Base-by-base conservation (phyloP, 2,113 vertebrate species). In the Craseonycteris thonglongyai region DNA sequence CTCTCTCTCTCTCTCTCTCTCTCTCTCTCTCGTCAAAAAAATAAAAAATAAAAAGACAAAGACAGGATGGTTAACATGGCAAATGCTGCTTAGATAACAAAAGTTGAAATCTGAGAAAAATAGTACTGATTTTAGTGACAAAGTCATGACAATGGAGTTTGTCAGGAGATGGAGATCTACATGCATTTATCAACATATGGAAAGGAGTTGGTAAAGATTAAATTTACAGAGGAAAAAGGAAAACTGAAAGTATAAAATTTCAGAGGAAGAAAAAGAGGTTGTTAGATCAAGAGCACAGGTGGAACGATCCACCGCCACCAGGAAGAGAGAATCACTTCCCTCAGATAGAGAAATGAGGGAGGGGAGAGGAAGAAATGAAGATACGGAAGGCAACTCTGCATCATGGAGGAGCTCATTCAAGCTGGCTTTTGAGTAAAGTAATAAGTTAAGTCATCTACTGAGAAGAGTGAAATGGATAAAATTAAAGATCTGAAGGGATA, bases 401-500 rank as follows among this genome's bases (percentile, higher is more conserved):
- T 54, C 12, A 24, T 22, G 42, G 80, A 9, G 72, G 3, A n/a
- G 28, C 18, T 49, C 38, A 26, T 38, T 42, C 26, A 38, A 40
- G 35, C 56, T 45, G 28, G 16, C 15, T 71, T 49, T 58, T 78
- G 13, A 45, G 35, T n/a, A 58, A 68, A 49, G 21, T 24, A 45
- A 35, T 35, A 74, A 24, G 47, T 26, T 42, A 93, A 28, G 76
- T 33, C 35, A 78, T 33, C 59, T 56, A 28, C 61, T 45, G 26
- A 69, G 24, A 21, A 10, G 56, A 63, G 9, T 65, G 19, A 92
- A 94, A 84, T 24, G 6, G 22, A 35, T 61, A 47, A 84, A 93
- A 86, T 86, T 42, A 49, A 95, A 91, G 78, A 59, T 21, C 51
- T 76, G 28, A 79, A 79, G 35, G 51, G 28, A 65, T 59, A 30